Percentiles rank a stretch among this genome's conserved stretches.
Conservation (phyloP, 2,888 invertebrate species). For the Carpatolechia fugitivella region DNA sequence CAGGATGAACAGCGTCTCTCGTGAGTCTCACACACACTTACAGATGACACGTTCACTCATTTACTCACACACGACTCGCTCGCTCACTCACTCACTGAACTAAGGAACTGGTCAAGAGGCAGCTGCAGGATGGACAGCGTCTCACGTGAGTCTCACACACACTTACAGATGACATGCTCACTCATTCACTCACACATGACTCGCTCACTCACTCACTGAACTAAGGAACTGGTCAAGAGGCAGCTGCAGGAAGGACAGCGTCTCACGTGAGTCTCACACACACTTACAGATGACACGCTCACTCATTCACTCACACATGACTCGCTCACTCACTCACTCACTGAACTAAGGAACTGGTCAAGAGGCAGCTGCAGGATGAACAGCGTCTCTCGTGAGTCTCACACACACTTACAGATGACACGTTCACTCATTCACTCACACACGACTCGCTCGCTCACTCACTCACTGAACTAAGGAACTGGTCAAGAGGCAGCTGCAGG, state of each 20-base stretch:
- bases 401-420: conserved; percentile 59
- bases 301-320: conserved; percentile 79
- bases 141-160: conserved; percentile 80
- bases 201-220: conserved; percentile 54
- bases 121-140: conserved; percentile 81
- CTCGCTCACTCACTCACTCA: no score
- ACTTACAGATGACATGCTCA: conserved; percentile 67
- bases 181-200: conserved; percentile 70
- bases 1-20: conserved; percentile 83
- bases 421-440: conserved; percentile 78
- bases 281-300: conserved; percentile 66
- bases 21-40: conserved; percentile 67
- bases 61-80: no score
- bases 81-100: conserved; percentile 75
- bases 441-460: no score
- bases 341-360: conserved; percentile 79
- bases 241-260: conserved; percentile 82
- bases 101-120: conserved; percentile 79
- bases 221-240: conserved; percentile 77
- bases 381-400: conserved; percentile 82
- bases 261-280: conserved; percentile 80
- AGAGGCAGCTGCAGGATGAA: conserved; percentile 81
- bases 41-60: conserved; percentile 78
- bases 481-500: conserved; percentile 80
- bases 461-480: conserved; percentile 78